phyloP scores from a whole-genome alignment of 1,140 invertebrate genomes.

The Cotesia glomerata region DNA sequence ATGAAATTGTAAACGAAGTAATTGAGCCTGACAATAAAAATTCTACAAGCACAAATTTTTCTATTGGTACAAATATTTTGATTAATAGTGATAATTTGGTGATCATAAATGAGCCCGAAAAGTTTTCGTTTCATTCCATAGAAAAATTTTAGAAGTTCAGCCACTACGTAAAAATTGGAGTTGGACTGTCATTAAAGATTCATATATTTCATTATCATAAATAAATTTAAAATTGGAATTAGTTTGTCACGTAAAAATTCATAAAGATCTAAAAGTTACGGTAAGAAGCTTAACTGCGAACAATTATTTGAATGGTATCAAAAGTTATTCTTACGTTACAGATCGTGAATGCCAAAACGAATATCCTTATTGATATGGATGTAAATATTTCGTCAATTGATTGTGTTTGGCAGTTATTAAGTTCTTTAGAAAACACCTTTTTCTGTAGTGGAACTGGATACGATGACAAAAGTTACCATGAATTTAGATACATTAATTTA shows the following conservation, averaged over 20 bases:
- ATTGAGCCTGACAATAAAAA: neutral
- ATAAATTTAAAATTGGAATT: conserved; percentile 13
- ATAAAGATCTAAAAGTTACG: neutral
- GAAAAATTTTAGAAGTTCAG: conserved; percentile 7
- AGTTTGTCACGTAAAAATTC: conserved; percentile 6
- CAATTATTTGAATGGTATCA: conserved; percentile 1
- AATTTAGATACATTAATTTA: conserved; percentile 12
- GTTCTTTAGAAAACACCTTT: conserved; percentile 8
- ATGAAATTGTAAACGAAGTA: neutral
- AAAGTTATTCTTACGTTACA: conserved; percentile 7
- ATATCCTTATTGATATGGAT: conserved; percentile 8
- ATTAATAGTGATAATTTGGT: neutral
- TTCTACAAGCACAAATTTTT: conserved; percentile 3
- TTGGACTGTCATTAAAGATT: conserved; percentile 9
- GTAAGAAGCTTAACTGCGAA: conserved; percentile 5
- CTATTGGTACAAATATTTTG: neutral
- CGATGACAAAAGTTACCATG: conserved; percentile 9
- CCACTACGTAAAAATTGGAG: conserved; percentile 17
- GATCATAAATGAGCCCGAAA: neutral
- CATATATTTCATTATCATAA: conserved; percentile 1
- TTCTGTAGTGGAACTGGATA: conserved; percentile 17
- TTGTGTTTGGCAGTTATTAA: conserved; percentile 7
- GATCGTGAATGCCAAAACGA: conserved; percentile 3
- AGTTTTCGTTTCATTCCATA: conserved; percentile 7
- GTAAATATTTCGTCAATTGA: conserved; percentile 7